Conservation (phyloP, 2,113 vertebrate species). For the Rhinichthys klamathensis region DNA sequence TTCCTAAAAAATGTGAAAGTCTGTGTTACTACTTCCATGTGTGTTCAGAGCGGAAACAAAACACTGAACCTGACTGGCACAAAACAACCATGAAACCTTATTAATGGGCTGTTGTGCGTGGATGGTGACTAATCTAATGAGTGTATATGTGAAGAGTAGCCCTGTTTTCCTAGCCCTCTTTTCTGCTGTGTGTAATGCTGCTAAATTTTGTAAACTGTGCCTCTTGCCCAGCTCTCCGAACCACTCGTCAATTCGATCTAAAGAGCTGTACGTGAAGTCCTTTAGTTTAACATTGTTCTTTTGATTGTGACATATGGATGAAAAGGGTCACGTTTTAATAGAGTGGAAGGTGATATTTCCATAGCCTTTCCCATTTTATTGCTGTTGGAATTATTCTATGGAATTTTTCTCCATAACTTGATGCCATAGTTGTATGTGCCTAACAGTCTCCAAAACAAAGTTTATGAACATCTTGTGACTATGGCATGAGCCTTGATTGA, state of each 20-base stretch:
- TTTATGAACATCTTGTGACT: constrained; percentile 31
- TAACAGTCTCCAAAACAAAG: constrained; percentile 22
- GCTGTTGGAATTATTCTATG: constrained; percentile 30
- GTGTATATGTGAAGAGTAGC: constrained; percentile 8
- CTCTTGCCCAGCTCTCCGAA: constrained; percentile 34
- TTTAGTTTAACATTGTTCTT: constrained; percentile 15
- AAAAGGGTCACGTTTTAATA: constrained; percentile 24
- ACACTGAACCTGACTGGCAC: constrained; percentile 18
- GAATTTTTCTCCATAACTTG: constrained; percentile 32
- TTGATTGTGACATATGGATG: constrained; percentile 22
- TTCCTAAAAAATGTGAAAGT: constrained; percentile 48
- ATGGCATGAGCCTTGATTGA: constrained; percentile 19
- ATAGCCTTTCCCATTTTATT: constrained; percentile 29
- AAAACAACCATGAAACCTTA: neutral
- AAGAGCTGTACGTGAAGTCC: constrained; percentile 10
- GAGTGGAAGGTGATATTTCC: constrained; percentile 20
- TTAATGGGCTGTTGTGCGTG: neutral
- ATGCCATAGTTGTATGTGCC: constrained; percentile 40
- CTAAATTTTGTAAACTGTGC: constrained; percentile 54
- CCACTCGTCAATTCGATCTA: neutral
- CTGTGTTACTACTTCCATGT: constrained; percentile 41
- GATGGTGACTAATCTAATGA: constrained; percentile 1
- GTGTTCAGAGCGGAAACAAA: constrained; percentile 25
- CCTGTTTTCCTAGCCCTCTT: neutral
- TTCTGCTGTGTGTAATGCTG: constrained; percentile 50